Evolutionary conservation across 2,113 vertebrate species (phyloP).

Genomic region (Zonotrichia leucophrys): DNA sequence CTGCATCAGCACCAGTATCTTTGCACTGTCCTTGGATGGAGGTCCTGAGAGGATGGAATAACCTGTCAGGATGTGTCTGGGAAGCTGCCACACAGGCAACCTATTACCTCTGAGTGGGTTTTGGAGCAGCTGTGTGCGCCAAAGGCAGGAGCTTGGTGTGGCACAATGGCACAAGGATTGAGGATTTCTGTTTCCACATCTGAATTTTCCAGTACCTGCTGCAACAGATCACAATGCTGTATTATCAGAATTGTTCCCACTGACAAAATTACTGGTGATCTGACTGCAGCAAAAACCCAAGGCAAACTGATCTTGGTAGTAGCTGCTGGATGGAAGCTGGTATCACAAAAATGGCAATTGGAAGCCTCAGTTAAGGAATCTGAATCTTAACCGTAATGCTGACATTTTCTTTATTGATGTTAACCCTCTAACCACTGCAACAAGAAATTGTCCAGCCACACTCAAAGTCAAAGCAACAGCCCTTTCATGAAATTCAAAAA

Average conservation of each 20-base stretch:
- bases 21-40: not conserved
- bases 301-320: not conserved
- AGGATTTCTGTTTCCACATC: not conserved
- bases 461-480: not conserved
- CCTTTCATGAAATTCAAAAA: not conserved
- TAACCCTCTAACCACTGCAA: not conserved
- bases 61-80: not conserved
- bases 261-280: not conserved
- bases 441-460: not conserved
- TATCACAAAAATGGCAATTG: not conserved
- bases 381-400: not conserved
- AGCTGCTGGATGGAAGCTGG: not conserved
- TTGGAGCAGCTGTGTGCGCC: not conserved
- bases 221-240: accelerated
- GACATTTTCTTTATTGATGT: not conserved
- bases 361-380: not conserved
- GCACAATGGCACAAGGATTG: not conserved
- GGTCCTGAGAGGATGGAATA: not conserved
- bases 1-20: not conserved
- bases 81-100: not conserved
- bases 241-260: not conserved
- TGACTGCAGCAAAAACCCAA: not conserved
- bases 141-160: not conserved
- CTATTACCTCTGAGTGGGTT: not conserved
- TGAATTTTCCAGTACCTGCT: not conserved